Conservation (phyloP, 2,113 vertebrate genomes). For the Mesitornis unicolor region DNA sequence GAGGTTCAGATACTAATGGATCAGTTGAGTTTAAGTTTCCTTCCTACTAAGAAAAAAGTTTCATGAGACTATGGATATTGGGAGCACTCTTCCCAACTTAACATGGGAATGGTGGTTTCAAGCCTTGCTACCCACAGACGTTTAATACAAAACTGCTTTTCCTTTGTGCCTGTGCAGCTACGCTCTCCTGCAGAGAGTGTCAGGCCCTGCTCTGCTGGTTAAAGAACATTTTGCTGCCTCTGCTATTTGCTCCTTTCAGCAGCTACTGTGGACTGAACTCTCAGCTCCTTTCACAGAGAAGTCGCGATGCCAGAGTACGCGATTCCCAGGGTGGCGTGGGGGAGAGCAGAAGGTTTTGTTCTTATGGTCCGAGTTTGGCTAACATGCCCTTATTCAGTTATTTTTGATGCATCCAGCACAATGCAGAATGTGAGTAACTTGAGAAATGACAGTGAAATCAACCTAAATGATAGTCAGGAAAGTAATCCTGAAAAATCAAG, state of each 20-base stretch:
- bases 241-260: slow-evolving; percentile 25
- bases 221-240: slow-evolving; percentile 45
- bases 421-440: not conserved
- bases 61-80: not conserved
- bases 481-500: not conserved
- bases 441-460: not conserved
- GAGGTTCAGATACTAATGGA: not conserved
- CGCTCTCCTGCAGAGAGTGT: slow-evolving; percentile 23
- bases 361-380: not conserved
- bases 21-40: not conserved
- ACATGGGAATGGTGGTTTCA: not conserved
- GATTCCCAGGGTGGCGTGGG: not conserved
- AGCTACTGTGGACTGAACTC: slow-evolving; percentile 20
- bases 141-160: not conserved
- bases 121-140: not conserved
- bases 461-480: not conserved
- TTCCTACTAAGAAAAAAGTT: not conserved
- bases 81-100: not conserved
- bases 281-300: slow-evolving; percentile 10
- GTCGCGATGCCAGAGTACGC: not conserved
- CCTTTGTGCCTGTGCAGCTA: not conserved
- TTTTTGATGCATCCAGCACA: not conserved
- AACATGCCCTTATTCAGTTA: not conserved
- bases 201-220: slow-evolving; percentile 27
- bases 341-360: slow-evolving; percentile 9